Evolutionary conservation across 2,797 vertebrate genomes (phyloP).

Genomic region (Syndactyla subalaris): DNA sequence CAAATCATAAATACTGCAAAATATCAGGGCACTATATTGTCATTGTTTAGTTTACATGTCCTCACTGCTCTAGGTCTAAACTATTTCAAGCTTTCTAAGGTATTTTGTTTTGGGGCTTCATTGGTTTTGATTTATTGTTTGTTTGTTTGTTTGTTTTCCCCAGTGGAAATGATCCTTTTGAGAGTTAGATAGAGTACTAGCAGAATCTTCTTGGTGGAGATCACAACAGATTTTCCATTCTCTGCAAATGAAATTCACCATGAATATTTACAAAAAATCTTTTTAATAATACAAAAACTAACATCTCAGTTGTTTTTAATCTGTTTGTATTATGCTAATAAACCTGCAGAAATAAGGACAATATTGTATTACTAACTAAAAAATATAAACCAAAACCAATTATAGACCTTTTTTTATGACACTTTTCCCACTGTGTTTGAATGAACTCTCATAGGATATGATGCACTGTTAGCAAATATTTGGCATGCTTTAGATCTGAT

Average conservation of each 20-base stretch:
- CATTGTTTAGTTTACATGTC: background rate
- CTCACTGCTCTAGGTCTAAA: background rate
- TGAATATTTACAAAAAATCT: background rate
- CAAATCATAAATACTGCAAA: background rate
- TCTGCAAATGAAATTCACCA: background rate
- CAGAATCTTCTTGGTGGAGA: background rate
- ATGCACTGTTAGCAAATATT: background rate
- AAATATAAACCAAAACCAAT: background rate
- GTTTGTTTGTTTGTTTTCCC: background rate
- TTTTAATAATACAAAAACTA: background rate
- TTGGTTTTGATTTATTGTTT: too few relatives aligned
- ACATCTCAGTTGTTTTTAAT: background rate
- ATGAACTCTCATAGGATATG: background rate
- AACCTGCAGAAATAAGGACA: conserved; percentile 9
- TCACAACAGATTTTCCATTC: background rate
- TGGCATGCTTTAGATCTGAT: background rate
- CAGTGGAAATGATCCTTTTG: background rate
- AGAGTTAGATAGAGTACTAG: background rate
- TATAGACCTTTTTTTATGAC: background rate
- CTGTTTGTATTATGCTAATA: background rate
- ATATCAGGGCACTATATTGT: background rate
- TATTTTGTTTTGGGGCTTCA: background rate
- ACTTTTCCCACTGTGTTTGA: background rate
- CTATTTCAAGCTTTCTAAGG: background rate
- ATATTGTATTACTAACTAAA: background rate